Evolutionary conservation across 2,888 invertebrate genomes (phyloP), one percentile per base, ranked within the genome.

Genomic region (Eupithecia insigniata): DNA sequence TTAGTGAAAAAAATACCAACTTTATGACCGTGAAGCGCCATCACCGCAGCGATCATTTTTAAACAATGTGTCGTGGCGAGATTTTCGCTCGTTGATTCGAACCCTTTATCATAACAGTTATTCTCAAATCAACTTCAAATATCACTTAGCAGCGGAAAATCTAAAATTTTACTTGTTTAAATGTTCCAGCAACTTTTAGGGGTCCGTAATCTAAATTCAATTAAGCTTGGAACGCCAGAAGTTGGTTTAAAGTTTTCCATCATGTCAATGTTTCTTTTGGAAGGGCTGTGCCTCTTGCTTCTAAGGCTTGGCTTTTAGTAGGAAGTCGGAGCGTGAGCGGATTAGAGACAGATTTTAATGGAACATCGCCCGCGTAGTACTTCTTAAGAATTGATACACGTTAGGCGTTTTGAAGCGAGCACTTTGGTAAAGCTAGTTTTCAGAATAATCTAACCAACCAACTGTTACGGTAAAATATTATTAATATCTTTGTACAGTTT

Each of bases 151-250:
- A 65, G 46, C 46, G 60, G 69, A 55, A 66, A 69, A 72, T 62
- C 32, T 36, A 12, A 62, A 66, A 69, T 69, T 71, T 71, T 36
- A 70, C 66, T 69, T 73, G 66, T 73, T 73, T 67, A 51, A 61
- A 73, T 60, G 66, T 70, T 67, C 55, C n/a, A 12, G 32, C 28
- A 69, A 70, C 67, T 60, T 73, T 73, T 70, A 51, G 70, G 64
- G 67, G 67, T 65, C 66, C 70, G 64, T 70, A 73, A 73, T 73
- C 66, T 69, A 66, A 73, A 73, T 69, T 28, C 39, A 69, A 73
- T 73, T 69, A 73, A 62, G 66, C 66, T 34, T 26, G 64, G 64
- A 36, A 64, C 64, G 64, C 64, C 64, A 36, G 34, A 64, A 64
- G 36, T 64, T 64, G 34, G 12, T 36, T 64, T n/a, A 22, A n/a